Evolutionary conservation across 2,797 vertebrate genomes (phyloP).

Genomic region (Manis javanica): DNA sequence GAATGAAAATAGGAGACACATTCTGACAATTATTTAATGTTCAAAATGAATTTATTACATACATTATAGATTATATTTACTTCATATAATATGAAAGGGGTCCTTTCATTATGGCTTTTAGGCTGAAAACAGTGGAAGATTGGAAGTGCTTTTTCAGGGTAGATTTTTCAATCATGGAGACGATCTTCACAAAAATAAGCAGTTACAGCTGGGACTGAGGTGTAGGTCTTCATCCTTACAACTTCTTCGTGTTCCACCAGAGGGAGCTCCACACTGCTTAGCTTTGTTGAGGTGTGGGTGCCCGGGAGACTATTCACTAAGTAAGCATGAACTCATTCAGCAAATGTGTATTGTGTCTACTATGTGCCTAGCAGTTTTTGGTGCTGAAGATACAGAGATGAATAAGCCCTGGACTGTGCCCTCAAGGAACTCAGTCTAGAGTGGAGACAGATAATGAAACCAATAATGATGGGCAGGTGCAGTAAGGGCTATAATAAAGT

Average conservation of each 20-base stretch:
- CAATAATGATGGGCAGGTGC: neutral
- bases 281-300: neutral
- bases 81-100: neutral
- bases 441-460: neutral
- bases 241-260: slow-evolving; percentile 18
- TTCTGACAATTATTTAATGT: neutral
- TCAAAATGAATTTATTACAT: neutral
- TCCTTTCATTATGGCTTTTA: neutral
- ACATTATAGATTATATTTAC: neutral
- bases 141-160: neutral
- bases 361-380: neutral
- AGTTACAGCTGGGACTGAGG: neutral
- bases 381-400: neutral
- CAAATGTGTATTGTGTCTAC: neutral
- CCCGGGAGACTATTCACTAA: neutral
- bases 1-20: neutral
- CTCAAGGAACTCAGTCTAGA: neutral
- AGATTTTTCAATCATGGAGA: neutral
- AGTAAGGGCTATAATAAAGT: neutral
- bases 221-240: neutral
- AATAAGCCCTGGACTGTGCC: neutral
- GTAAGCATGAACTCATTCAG: neutral
- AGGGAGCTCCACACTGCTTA: neutral
- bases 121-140: neutral
- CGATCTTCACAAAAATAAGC: neutral